Evolutionary conservation across 2,888 invertebrate genomes (phyloP).

Genomic region (Andrena trimmerana): DNA sequence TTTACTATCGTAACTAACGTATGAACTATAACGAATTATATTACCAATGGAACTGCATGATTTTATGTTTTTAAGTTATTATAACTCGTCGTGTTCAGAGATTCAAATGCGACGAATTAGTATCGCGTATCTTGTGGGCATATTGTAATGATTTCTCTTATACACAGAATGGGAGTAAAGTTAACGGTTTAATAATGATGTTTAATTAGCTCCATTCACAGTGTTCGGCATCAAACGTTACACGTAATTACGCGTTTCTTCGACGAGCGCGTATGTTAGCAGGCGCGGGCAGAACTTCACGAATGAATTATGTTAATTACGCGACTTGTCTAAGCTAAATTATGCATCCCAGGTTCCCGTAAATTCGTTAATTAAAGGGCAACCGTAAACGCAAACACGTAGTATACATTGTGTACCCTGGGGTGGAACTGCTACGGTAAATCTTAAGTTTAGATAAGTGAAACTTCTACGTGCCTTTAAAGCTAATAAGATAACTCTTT

Average conservation of each 20-base stretch:
- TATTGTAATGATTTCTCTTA: too few species aligned
- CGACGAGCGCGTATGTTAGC: background rate
- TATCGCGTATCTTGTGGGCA: too few species aligned
- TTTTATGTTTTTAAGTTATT: too few species aligned
- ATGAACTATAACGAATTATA: too few species aligned
- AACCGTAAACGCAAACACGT: slow-evolving; percentile 52
- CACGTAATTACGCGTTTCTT: background rate
- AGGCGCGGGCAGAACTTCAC: slow-evolving; percentile 26
- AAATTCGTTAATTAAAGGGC: slow-evolving; percentile 62
- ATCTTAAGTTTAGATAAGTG: slow-evolving; percentile 57
- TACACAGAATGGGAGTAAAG: background rate
- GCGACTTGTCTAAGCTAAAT: slow-evolving; percentile 50
- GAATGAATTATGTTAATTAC: slow-evolving; percentile 60
- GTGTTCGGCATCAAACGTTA: background rate
- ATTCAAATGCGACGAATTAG: too few species aligned
- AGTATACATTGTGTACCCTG: slow-evolving; percentile 33
- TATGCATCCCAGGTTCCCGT: slow-evolving; percentile 50
- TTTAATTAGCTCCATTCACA: background rate
- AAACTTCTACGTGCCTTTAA: slow-evolving; percentile 47
- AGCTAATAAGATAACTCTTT: slow-evolving; percentile 32
- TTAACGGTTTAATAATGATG: slow-evolving; percentile 5
- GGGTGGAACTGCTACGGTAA: slow-evolving; percentile 45
- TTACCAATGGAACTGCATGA: too few species aligned
- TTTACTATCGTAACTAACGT: too few species aligned
- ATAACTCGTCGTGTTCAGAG: too few species aligned